Evolutionary conservation across 2,888 invertebrate species (phyloP).

Genomic region (Tetanocera ferruginea): DNA sequence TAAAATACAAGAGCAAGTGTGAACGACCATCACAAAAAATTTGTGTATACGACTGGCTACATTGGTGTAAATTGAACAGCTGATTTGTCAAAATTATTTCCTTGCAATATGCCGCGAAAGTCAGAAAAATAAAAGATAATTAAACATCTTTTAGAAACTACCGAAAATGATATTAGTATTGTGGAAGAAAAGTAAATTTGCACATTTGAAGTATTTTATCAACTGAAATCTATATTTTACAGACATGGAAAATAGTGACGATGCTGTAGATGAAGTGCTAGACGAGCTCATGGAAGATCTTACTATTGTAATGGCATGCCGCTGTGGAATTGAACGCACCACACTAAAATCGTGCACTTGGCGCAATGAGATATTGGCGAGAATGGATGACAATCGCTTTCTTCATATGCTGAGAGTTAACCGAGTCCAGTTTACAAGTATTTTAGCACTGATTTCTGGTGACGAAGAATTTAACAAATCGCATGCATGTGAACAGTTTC

Average conservation of each 20-base stretch:
- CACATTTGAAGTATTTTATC: neutral
- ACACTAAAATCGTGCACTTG: neutral
- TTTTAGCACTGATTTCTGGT: neutral
- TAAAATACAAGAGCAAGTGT: too few relatives aligned
- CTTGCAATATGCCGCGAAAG: neutral
- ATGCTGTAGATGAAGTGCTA: neutral
- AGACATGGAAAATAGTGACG: neutral
- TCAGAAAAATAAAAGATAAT: neutral
- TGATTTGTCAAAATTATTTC: too few relatives aligned
- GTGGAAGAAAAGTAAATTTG: neutral
- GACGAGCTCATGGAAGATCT: neutral
- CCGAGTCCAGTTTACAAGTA: neutral
- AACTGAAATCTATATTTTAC: neutral
- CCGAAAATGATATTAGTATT: neutral
- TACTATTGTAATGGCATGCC: neutral
- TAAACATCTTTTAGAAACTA: neutral
- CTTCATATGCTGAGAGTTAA: neutral
- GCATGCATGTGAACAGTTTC: neutral
- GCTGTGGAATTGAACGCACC: neutral
- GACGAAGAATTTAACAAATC: neutral
- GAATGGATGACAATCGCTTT: neutral
- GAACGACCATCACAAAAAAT: too few relatives aligned
- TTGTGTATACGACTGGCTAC: too few relatives aligned
- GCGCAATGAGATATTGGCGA: conserved; percentile 5
- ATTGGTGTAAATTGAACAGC: too few relatives aligned